Base-by-base conservation (phyloP, 2,113 vertebrate species). In the Ursus arctos region DNA sequence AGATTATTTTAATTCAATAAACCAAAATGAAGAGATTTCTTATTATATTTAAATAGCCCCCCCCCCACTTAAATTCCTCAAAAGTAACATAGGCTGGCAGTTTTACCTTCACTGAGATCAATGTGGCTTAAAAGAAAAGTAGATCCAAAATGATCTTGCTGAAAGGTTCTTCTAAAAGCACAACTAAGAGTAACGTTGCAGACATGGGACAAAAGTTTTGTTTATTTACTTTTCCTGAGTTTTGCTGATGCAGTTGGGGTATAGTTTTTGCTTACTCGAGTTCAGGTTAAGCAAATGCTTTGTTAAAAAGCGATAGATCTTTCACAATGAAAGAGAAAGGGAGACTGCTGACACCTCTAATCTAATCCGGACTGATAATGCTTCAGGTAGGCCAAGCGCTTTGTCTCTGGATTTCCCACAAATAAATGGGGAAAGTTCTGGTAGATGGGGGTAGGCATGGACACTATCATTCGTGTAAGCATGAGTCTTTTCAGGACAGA, bases 221-320 rank as follows among this genome's bases (percentile, higher is more conserved):
- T 53, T 63, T 24, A 36, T 77, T 57, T 57, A 1, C 21, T 83
- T 95, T 81, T 81, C 43, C 53, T 71, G 55, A 65, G n/a, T 49
- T 43, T 49, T 53, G 55, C 76, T 51, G 14, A 88, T 89, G 61
- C 51, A 40, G 15, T 61, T 22, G 14, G 28, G 55, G 4, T 28
- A 26, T 61, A 16, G 57, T 18, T 67, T 84, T 76, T 94, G 94
- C 94, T 94, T 80, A 80, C 77, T 94, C 51, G 69, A 53, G 53
- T 24, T 6, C 24, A 57, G 65, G n/a, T 67, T 76, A 61, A 96
- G 88, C 92, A 91, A 86, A 79, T 40, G 71, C 28, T 69, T 65
- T 33, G n/a, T 91, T 81, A 49, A 92, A 83, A 93, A 53, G 77
- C 94, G 80, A 14, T 74, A 14, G 33, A 9, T 74, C 86, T 93